Conservation (phyloP, 2,113 vertebrate species). For the Pandion haliaetus region DNA sequence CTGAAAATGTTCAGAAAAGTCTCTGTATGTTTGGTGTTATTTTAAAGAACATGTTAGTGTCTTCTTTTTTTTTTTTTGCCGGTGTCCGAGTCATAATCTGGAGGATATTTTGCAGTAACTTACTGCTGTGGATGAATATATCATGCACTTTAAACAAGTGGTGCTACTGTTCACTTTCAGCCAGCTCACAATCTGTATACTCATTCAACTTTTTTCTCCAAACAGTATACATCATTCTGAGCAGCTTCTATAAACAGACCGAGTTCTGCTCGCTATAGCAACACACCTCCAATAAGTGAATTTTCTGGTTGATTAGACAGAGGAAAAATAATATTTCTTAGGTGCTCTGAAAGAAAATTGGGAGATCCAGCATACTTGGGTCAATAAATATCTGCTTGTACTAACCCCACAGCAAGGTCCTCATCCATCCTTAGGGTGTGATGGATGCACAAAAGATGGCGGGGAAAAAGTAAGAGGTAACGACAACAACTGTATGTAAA, state of each 20-base stretch:
- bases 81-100: neutral
- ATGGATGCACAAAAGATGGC: neutral
- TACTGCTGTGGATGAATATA: neutral
- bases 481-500: neutral
- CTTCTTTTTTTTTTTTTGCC: neutral
- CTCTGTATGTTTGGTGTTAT: neutral
- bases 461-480: neutral
- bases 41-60: neutral
- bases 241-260: slow-evolving; percentile 37
- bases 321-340: neutral
- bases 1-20: neutral
- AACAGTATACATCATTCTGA: slow-evolving; percentile 17
- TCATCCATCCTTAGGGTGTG: neutral
- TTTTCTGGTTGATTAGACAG: neutral
- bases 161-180: slow-evolving; percentile 56
- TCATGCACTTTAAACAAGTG: slow-evolving; percentile 10
- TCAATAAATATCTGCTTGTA: neutral
- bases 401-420: neutral
- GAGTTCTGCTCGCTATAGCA: slow-evolving; percentile 25
- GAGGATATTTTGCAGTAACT: neutral
- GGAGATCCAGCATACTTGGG: neutral
- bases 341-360: neutral
- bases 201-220: slow-evolving; percentile 33
- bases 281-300: slow-evolving; percentile 16
- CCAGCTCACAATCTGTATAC: slow-evolving; percentile 5